These are phyloP conservation scores for Hydraecia micacea DNA, from an alignment of 2,888 invertebrate species.

Conservation along the genomic window DNA sequence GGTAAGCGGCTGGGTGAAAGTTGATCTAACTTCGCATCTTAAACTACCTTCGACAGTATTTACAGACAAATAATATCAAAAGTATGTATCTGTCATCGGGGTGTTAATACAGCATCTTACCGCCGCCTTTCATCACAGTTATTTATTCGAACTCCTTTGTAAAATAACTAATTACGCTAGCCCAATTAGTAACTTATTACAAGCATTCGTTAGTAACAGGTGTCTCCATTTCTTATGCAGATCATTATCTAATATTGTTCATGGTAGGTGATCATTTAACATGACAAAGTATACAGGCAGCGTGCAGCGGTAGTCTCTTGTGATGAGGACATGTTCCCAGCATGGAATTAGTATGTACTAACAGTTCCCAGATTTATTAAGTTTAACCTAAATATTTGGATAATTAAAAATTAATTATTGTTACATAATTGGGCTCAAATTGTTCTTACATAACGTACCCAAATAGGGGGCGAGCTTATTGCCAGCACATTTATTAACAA, in stretches of 20 bases:
- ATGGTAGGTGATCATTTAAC: neutral
- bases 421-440: neutral
- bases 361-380: neutral
- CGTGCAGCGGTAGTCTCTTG: neutral
- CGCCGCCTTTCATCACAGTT: neutral
- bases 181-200: slow-evolving; percentile 9
- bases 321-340: neutral
- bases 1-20: neutral
- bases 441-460: neutral
- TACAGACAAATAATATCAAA: neutral
- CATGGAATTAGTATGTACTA: neutral
- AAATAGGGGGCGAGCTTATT: neutral
- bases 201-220: neutral
- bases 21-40: neutral
- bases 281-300: neutral
- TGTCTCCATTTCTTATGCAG: neutral
- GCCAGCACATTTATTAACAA: neutral
- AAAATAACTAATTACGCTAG: neutral
- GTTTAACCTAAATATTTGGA: neutral
- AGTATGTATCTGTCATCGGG: neutral
- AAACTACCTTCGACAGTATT: slow-evolving; percentile 5
- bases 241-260: neutral
- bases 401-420: neutral
- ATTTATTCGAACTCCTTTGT: slow-evolving; percentile 19
- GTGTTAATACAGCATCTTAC: neutral